A percentile compares a stretch with the other conserved stretches of the same genome.
Evolutionary conservation across 2,888 invertebrate genomes (phyloP).

Genomic region (Euproctis similis): DNA sequence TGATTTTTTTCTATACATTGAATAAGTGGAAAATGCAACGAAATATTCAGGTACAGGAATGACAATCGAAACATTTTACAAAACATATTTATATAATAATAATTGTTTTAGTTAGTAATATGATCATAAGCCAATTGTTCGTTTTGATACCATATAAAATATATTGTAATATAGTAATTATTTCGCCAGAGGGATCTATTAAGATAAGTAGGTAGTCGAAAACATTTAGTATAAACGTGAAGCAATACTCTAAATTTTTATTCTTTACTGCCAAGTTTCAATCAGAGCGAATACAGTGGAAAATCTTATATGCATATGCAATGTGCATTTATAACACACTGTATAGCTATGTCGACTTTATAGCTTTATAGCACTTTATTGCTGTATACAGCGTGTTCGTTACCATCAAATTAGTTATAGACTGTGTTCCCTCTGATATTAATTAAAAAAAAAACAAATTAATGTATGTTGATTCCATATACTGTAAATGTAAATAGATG

Average conservation of each 20-base stretch:
- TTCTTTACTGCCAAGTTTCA: conserved; percentile 67
- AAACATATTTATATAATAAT: conserved; percentile 27
- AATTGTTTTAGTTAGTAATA: conserved; percentile 48
- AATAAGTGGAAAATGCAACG: conserved; percentile 47
- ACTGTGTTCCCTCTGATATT: conserved; percentile 26
- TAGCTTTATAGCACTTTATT: too few relatives aligned
- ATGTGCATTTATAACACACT: too few relatives aligned
- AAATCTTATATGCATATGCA: too few relatives aligned
- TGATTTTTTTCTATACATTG: conserved; percentile 11
- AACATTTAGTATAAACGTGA: conserved; percentile 72
- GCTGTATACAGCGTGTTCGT: too few relatives aligned
- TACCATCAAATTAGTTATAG: conserved; percentile 4
- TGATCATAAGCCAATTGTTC: conserved; percentile 36
- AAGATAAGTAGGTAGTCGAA: conserved; percentile 66
- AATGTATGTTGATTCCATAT: conserved; percentile 55
- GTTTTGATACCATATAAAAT: conserved; percentile 31
- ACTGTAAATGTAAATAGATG: conserved; percentile 68
- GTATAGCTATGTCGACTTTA: too few relatives aligned
- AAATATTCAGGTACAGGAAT: conserved; percentile 47
- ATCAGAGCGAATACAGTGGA: conserved; percentile 36
- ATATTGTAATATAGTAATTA: conserved; percentile 36
- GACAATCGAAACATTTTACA: conserved; percentile 37
- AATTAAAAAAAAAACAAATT: conserved; percentile 18
- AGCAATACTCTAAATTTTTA: conserved; percentile 73
- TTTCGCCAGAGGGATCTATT: conserved; percentile 70